These are phyloP conservation scores for Pectinophora gossypiella DNA, from an alignment of 1,140 invertebrate genomes.

Conservation along the genomic window DNA sequence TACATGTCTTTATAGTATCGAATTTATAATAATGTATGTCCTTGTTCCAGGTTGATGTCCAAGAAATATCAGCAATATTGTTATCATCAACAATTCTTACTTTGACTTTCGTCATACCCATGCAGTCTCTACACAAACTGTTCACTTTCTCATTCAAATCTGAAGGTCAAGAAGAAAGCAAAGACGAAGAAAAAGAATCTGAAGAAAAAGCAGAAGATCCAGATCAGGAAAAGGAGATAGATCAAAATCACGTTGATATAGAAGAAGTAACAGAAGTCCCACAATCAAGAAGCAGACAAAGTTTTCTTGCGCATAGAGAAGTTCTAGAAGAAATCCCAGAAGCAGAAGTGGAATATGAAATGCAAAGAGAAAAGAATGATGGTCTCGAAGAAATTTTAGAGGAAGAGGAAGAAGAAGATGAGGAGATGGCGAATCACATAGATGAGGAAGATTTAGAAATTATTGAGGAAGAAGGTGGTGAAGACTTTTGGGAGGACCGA, in stretches of 20 bases:
- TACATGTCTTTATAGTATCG: too few species aligned
- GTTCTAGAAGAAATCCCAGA: constrained; percentile 63
- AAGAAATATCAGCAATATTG: constrained; percentile 62
- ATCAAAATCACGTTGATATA: constrained; percentile 9
- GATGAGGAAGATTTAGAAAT: constrained; percentile 51
- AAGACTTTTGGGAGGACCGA: constrained; percentile 50
- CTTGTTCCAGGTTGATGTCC: constrained; percentile 53
- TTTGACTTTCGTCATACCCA: constrained; percentile 80
- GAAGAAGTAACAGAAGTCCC: constrained; percentile 28
- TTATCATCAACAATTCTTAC: constrained; percentile 77
- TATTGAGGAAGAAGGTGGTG: constrained; percentile 49
- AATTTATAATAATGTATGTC: too few species aligned
- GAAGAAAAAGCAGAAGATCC: constrained; percentile 14
- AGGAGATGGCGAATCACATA: constrained; percentile 22
- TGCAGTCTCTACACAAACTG: constrained; percentile 80
- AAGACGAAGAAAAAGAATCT: constrained; percentile 23
- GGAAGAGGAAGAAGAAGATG: constrained; percentile 62
- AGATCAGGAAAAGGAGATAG: constrained; percentile 12
- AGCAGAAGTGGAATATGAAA: constrained; percentile 60
- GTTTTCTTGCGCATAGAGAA: constrained; percentile 60
- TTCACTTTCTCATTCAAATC: constrained; percentile 28
- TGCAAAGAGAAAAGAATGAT: constrained; percentile 48
- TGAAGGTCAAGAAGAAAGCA: constrained; percentile 18
- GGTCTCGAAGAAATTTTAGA: constrained; percentile 65
- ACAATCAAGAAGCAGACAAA: constrained; percentile 29